phyloP scores from a whole-genome alignment of 2,113 vertebrate genomes.

The Thunnus thynnus region DNA sequence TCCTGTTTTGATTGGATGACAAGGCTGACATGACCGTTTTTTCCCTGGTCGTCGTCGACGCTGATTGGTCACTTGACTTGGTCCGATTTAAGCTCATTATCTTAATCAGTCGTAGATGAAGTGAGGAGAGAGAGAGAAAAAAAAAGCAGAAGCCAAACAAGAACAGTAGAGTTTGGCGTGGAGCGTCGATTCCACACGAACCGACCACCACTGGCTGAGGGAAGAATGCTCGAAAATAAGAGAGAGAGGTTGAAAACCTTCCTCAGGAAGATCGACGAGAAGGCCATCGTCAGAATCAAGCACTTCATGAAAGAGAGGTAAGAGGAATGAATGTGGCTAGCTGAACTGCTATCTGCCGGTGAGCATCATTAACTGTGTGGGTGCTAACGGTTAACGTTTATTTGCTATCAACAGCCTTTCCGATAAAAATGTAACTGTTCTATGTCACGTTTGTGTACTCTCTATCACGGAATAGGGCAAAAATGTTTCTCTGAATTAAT shows the following conservation, averaged over 20 bases:
- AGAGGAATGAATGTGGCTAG: slow-evolving; percentile 49
- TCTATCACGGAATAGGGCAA: accelerated
- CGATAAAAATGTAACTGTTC: neutral
- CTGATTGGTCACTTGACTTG: slow-evolving; percentile 81
- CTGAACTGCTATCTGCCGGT: slow-evolving; percentile 66
- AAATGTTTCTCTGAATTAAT: accelerated
- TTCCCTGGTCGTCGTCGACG: slow-evolving; percentile 4
- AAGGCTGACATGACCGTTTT: slow-evolving; percentile 79
- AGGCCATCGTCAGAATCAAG: slow-evolving; percentile 85
- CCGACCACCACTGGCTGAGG: slow-evolving; percentile 68
- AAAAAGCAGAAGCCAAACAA: slow-evolving; percentile 54
- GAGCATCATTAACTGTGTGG: slow-evolving; percentile 46
- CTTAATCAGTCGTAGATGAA: slow-evolving; percentile 77
- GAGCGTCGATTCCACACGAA: slow-evolving; percentile 64
- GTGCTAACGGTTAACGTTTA: slow-evolving; percentile 33
- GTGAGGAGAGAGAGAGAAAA: slow-evolving; percentile 18
- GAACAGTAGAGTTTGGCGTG: slow-evolving; percentile 65
- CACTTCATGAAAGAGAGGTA: slow-evolving; percentile 88
- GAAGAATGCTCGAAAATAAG: slow-evolving; percentile 88
- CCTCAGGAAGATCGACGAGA: slow-evolving; percentile 86
- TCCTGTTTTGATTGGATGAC: slow-evolving; percentile 72
- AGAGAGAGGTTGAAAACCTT: slow-evolving; percentile 86
- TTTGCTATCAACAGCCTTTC: neutral
- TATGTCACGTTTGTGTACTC: accelerated
- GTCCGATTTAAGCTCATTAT: slow-evolving; percentile 85